Base-by-base conservation (phyloP, 2,113 vertebrate species). In the Ctenomys sociabilis region DNA sequence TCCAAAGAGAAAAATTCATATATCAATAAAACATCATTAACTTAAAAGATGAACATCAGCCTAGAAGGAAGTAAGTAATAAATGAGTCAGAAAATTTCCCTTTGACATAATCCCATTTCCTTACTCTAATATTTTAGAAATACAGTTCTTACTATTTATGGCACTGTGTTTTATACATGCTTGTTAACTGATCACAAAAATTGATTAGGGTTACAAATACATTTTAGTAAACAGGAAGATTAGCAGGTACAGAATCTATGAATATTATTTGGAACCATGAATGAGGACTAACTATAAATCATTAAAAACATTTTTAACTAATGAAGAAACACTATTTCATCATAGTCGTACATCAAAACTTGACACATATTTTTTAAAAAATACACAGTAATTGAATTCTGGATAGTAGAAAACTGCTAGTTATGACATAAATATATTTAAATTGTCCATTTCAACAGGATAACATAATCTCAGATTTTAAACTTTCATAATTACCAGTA, bases 21-120 rank as follows among this genome's bases (percentile, higher is more conserved):
- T 89, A 85, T 43, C 40, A 75, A 43, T 88, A 30, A 85, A 80
- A 75, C 24, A 85, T 40, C 40, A 45, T 17, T 82, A 66, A 85
- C 57, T 68, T 70, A 90, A 52, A 17, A 95, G 85, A 30, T 85
- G 7, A 80, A 37, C 1, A 49, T 0, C 49, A 21, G 81, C 19
- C 57, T 40, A 83, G 91, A 85, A 54, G 78, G 88, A 85, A 54
- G 35, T 64, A 95, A 96, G 86, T 26, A 28, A 61, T 61, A 84
- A 72, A 45, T 77, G 68, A 91, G 32, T 75, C 68, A 40, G 5
- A 72, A 94, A 77, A 84, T 63, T 14, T 73, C 81, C 59, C 49
- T 91, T 37, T 89, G 73, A 97, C 75, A 54, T 40, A 61, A 70
- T 52, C 57, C 21, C 21, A 54, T n/a, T 35, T 91, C 59, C 57